These are phyloP conservation scores for Tachysurus fulvidraco DNA, from an alignment of 2,113 vertebrate genomes.

Conservation along the genomic window DNA sequence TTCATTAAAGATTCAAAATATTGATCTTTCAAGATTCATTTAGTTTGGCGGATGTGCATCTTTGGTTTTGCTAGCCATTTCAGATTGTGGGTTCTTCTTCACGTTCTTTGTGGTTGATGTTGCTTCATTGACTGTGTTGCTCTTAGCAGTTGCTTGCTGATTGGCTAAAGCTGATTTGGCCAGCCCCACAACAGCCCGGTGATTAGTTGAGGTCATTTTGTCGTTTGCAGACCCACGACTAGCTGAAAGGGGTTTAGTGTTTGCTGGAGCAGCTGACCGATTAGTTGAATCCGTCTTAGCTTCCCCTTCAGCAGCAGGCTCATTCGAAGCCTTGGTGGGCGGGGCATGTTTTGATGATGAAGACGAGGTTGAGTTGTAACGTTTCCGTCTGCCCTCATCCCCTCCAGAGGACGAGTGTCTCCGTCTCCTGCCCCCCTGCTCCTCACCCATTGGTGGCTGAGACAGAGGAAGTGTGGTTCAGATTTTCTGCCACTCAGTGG, in stretches of 20 bases:
- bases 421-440: conserved; percentile 76
- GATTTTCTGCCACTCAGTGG: conserved; percentile 66
- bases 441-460: conserved; percentile 87
- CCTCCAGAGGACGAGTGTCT: conserved; percentile 68
- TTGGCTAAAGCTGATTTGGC: conserved; percentile 22
- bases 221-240: conserved; percentile 28
- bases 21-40: conserved; percentile 53
- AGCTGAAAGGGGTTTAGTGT: conserved; percentile 39
- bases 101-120: conserved; percentile 53
- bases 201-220: conserved; percentile 29
- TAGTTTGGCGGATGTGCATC: conserved; percentile 56
- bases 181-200: conserved; percentile 16
- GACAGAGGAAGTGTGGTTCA: conserved; percentile 37
- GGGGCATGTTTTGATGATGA: conserved; percentile 60
- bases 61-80: conserved; percentile 56
- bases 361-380: conserved; percentile 60
- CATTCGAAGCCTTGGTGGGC: conserved; percentile 52
- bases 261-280: conserved; percentile 34
- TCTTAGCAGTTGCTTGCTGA: conserved; percentile 20
- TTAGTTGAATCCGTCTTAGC: conserved; percentile 31
- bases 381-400: conserved; percentile 73
- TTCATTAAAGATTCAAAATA: conserved; percentile 7
- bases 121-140: conserved; percentile 11
- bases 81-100: conserved; percentile 54
- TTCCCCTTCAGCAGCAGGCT: conserved; percentile 27